Conservation (phyloP, 2,888 invertebrate species). For the Thymelicus sylvestris region DNA sequence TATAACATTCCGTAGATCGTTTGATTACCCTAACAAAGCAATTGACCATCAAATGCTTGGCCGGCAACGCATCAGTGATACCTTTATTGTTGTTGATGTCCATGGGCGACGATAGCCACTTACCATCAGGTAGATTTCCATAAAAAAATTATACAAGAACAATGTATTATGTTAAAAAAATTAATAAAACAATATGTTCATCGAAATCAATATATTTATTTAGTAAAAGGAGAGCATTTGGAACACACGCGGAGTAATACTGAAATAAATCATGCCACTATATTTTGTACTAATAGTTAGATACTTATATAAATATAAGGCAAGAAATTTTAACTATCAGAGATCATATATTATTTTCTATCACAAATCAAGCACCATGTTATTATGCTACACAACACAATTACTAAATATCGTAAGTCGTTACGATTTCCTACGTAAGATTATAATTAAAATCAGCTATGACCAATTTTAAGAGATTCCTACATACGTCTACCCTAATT, state of each 20-base stretch:
- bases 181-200: conserved; percentile 33
- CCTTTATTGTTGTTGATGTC: no score
- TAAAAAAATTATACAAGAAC: no score
- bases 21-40: no score
- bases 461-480: neutral
- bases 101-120: no score
- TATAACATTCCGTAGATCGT: no score
- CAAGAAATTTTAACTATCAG: conserved; percentile 55
- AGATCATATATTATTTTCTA: conserved; percentile 46
- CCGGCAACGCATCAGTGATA: no score
- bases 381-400: conserved; percentile 13
- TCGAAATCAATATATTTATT: conserved; percentile 44
- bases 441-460: neutral
- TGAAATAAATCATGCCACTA: conserved; percentile 59
- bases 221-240: conserved; percentile 59
- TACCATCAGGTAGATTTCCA: no score
- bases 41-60: no score
- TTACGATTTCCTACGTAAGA: neutral
- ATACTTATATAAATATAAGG: conserved; percentile 47
- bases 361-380: conserved; percentile 47
- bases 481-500: neutral
- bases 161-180: neutral
- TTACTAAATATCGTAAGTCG: conserved; percentile 7
- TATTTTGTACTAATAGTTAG: conserved; percentile 53
- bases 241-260: conserved; percentile 66